A percentile compares a stretch with the other conserved stretches of the same genome.
Evolutionary conservation across 2,113 vertebrate genomes (phyloP).

Genomic region (Alectura lathami): DNA sequence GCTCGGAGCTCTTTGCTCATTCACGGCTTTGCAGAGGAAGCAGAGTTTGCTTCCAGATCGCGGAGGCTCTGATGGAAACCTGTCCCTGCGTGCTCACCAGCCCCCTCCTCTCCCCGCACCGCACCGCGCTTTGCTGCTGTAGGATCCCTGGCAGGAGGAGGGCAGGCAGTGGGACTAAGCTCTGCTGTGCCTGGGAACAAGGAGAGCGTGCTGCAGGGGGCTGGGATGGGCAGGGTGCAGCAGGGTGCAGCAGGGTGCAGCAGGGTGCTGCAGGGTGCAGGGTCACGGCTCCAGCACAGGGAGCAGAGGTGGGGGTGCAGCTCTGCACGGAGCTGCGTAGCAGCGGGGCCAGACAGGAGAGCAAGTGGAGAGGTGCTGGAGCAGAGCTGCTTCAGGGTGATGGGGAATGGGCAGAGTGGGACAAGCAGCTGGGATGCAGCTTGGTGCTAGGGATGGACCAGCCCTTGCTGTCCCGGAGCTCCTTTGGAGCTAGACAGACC

Average conservation of each 20-base stretch:
- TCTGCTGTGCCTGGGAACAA: background rate
- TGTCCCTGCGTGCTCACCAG: background rate
- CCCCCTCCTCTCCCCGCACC: background rate
- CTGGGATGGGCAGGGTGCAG: background rate
- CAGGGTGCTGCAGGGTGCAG: too few species aligned
- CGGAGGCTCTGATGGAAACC: background rate
- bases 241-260: background rate
- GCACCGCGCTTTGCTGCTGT: background rate
- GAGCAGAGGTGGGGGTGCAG: background rate
- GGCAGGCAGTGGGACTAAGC: background rate
- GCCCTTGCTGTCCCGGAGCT: background rate
- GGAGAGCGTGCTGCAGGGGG: fast-evolving
- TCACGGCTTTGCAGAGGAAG: background rate
- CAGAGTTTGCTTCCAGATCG: background rate
- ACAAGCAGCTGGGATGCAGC: background rate
- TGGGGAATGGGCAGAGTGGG: background rate
- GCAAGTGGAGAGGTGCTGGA: background rate
- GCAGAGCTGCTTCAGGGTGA: background rate
- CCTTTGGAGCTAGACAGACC: background rate
- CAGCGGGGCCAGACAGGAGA: background rate
- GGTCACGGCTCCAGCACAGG: background rate
- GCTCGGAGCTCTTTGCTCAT: background rate
- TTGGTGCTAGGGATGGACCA: fast-evolving
- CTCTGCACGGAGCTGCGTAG: background rate
- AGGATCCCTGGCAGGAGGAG: background rate